These are phyloP conservation scores for Mythimna impura DNA, from an alignment of 2,888 invertebrate species.

Conservation along the genomic window DNA sequence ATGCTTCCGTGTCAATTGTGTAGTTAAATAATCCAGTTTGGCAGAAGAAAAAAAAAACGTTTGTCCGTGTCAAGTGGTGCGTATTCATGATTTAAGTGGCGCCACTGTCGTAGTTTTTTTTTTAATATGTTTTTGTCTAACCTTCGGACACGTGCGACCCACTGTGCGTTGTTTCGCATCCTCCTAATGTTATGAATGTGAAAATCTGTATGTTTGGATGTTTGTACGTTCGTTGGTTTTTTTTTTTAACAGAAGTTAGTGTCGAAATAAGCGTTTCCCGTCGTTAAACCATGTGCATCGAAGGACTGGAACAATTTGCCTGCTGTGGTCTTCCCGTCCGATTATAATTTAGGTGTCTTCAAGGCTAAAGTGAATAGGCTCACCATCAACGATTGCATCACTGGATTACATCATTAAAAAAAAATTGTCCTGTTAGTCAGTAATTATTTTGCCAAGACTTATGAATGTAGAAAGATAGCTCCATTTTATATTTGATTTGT, in stretches of 20 bases:
- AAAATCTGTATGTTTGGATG: neutral
- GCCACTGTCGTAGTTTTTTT: slow-evolving; percentile 14
- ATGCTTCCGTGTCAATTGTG: slow-evolving; percentile 26
- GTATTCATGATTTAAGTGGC: slow-evolving; percentile 21
- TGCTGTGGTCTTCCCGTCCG: too few species aligned
- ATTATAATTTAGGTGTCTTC: too few species aligned
- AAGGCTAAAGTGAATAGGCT: too few species aligned
- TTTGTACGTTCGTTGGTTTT: neutral
- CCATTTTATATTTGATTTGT: slow-evolving; percentile 10
- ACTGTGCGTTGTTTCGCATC: slow-evolving; percentile 8
- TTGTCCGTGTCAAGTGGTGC: neutral
- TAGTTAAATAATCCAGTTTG: slow-evolving; percentile 22
- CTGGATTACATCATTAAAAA: too few species aligned
- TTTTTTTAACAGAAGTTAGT: too few species aligned
- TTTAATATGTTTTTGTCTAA: slow-evolving; percentile 19
- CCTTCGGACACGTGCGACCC: slow-evolving; percentile 1
- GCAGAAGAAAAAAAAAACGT: slow-evolving; percentile 5
- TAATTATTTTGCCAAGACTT: slow-evolving; percentile 8
- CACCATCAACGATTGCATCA: too few species aligned
- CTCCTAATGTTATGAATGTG: neutral
- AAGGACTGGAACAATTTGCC: too few species aligned
- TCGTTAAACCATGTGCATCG: too few species aligned
- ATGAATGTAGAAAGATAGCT: slow-evolving; percentile 11
- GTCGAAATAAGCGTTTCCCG: too few species aligned
- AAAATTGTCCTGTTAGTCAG: neutral